Base-by-base conservation (phyloP, 2,113 vertebrate species). In the Mustela lutreola region DNA sequence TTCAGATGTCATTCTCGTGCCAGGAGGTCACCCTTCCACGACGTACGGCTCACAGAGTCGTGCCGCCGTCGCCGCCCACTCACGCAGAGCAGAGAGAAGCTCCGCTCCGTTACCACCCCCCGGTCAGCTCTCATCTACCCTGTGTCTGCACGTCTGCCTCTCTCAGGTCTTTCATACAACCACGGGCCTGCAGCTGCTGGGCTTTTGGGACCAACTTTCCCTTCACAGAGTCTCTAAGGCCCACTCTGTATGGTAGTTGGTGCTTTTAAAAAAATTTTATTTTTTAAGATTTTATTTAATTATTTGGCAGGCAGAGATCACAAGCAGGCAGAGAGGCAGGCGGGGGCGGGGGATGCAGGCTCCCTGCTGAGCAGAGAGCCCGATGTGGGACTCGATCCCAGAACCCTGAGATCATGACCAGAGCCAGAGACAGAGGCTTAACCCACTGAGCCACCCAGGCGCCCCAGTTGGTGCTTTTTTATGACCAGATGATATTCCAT, bases 31-130 rank as follows among this genome's bases (percentile, higher is more conserved):
- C 45, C 19, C 45, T 56, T 76, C 56, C 58, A 33, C 33, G 10
- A n/a, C 26, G 21, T 58, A 14, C 14, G 22, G 36, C 50, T 45
- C 65, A 56, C 21, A 45, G 53, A 36, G 10, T 45, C 24, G 31
- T 21, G 70, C 24, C 31, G 8, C 45, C 12, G 31, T 16, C 56
- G 14, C 11, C 2, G 4, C 2, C 8, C 1, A 19, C 10, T 56
- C 60, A 63, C 22, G 48, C 14, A 50, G 42, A n/a, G 31, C 12
- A 11, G 14, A 33, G 63, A 48, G n/a, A 58, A 5, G 4, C 22
- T 9, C 36, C 1, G 1, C 11, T 4, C 31, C 10, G 7, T 28
- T 26, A 3, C 42, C 16, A 21, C n/a, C 42, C 0, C 42, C 0
- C 2, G 1, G n/a, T 12, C 39, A 7, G 22, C 7, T 12, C 24